Percentiles rank a stretch among this genome's conserved stretches.
Conservation (phyloP, 2,113 vertebrate species). For the Phaethornis superciliosus region DNA sequence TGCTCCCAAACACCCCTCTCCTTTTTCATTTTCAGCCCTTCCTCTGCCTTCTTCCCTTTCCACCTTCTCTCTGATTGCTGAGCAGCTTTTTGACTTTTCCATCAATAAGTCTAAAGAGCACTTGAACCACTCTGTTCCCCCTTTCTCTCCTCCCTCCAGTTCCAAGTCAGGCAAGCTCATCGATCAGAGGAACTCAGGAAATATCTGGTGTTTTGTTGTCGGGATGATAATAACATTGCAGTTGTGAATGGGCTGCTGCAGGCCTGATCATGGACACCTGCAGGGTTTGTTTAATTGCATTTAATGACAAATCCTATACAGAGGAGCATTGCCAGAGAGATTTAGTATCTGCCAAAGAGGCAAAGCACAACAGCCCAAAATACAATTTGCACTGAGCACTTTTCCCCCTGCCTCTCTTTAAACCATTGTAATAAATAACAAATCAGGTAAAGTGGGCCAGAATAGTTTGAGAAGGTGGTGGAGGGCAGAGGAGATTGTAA, state of each 20-base stretch:
- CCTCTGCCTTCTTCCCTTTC: constrained; percentile 6
- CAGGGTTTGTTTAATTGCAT: constrained; percentile 74
- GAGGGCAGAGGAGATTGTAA: constrained; percentile 48
- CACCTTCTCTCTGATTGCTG: constrained; percentile 31
- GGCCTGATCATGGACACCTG: constrained; percentile 70
- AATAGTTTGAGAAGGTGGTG: background rate
- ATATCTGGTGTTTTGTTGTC: constrained; percentile 72
- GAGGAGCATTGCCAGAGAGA: constrained; percentile 65
- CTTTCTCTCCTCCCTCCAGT: constrained; percentile 31
- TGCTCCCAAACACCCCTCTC: background rate
- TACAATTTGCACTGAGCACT: constrained; percentile 66
- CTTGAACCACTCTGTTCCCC: constrained; percentile 9
- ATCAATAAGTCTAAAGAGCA: constrained; percentile 60
- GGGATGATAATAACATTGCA: constrained; percentile 71
- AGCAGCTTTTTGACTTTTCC: constrained; percentile 56
- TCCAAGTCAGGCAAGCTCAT: constrained; percentile 61
- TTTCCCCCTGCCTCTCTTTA: constrained; percentile 56
- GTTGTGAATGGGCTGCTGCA: constrained; percentile 73
- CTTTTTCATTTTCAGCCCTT: background rate
- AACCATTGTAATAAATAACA: constrained; percentile 62
- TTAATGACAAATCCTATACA: constrained; percentile 73
- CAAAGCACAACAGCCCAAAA: constrained; percentile 72
- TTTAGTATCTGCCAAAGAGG: constrained; percentile 67
- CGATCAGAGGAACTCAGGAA: constrained; percentile 69
- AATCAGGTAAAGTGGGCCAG: constrained; percentile 59